Conservation (phyloP, 2,113 vertebrate genomes). For the Machaerirhynchus nigripectus region DNA sequence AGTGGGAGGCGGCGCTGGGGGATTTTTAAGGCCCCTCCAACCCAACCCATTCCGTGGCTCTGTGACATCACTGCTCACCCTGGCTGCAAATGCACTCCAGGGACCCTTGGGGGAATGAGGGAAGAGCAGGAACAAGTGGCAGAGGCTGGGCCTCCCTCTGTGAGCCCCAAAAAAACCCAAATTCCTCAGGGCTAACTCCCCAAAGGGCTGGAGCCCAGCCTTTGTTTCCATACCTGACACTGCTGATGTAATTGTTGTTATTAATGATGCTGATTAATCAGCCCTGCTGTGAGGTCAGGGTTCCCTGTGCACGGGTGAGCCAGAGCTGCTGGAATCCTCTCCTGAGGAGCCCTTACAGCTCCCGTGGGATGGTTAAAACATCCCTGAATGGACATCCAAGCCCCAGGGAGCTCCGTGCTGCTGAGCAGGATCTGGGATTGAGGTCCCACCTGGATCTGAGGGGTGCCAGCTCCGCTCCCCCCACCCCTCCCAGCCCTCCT, state of each 20-base stretch:
- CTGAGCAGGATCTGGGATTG: neutral
- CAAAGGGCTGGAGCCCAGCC: neutral
- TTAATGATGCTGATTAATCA: neutral
- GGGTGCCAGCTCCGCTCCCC: neutral
- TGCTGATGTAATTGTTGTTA: neutral
- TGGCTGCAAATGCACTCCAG: neutral
- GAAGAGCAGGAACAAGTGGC: neutral
- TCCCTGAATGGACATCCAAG: rapidly evolving
- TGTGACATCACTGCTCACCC: rapidly evolving
- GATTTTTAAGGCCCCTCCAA: neutral
- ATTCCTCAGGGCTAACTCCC: neutral
- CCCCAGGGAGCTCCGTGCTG: neutral
- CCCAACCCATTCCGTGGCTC: neutral
- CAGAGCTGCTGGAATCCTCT: neutral
- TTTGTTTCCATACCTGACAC: neutral
- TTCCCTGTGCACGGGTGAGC: neutral
- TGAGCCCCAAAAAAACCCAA: neutral
- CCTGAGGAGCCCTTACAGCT: neutral
- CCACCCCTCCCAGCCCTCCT: neutral
- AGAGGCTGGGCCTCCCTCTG: neutral
- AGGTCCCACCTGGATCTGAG: neutral
- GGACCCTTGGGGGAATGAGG: neutral
- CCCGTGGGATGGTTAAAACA: neutral
- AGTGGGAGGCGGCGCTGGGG: neutral
- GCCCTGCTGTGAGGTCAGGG: neutral